Evolutionary conservation across 2,888 invertebrate genomes (phyloP), one percentile per base, ranked within the genome.

Genomic region (Conchocele bisecta): DNA sequence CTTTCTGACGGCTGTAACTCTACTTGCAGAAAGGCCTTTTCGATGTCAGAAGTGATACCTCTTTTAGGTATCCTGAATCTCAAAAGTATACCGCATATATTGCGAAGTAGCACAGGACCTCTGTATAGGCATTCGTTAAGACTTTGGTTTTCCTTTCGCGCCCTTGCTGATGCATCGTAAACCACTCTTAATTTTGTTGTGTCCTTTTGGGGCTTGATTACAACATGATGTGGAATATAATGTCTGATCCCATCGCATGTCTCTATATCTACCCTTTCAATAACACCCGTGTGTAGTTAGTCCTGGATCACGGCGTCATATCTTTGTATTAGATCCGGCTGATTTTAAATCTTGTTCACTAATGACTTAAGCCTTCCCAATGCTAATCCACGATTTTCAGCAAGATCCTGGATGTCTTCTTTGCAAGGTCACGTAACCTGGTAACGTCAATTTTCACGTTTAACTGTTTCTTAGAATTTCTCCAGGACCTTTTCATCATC

Each of bases 381-480:
- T 2, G 70, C 71, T 24, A 66, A 28, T 26, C 20, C 53, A 13
- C 44, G 17, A 39, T 66, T 54, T 4, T 33, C 20, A 17, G 65
- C 65, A n/a, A 71, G 33, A 5, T 59, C 59, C 15, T 59, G 59
- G 29, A 6, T 33, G 15, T 53, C 53, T 17, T 51, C 31, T 39
- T 70, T 65, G 53, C 65, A 65, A 5, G 71, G 71, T 56, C 53
- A 65, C 7, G 58, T 57, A 13, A 60, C 71, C 26, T 58, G 31
- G 37, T 71, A 59, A 46, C 59, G 20, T 2, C 44, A 42, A 15
- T 65, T 41, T 50, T 46, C 50, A 56, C 22, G 31, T n/a, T 24
- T 6, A 17, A 56, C 28, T 6, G 56, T 31, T 17, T 56, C 26
- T 4, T 37, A 35, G 28, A 50, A 60, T 22, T 28, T 60, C 9